phyloP scores from a whole-genome alignment of 2,113 vertebrate genomes.

The Fulica atra region DNA sequence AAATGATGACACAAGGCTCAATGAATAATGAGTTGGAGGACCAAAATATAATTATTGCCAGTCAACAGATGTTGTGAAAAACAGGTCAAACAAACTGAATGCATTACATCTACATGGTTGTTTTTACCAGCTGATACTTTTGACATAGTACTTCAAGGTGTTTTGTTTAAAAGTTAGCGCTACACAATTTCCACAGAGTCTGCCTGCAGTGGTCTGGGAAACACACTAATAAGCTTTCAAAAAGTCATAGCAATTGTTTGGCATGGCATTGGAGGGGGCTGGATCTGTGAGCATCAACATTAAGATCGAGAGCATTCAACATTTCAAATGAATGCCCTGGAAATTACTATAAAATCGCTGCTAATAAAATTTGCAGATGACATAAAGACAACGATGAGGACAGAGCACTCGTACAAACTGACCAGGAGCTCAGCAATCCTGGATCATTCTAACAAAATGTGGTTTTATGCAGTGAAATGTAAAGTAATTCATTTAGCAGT shows the following conservation, averaged over 20 bases:
- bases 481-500: conserved; percentile 17
- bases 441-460: background rate
- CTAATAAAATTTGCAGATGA: background rate
- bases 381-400: background rate
- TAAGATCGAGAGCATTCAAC: background rate
- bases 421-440: background rate
- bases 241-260: background rate
- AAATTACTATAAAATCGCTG: background rate
- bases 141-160: background rate
- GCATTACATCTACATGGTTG: background rate
- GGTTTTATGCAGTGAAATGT: background rate
- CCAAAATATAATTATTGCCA: background rate
- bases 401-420: background rate
- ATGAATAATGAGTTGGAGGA: background rate
- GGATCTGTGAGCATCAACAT: background rate
- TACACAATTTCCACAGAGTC: background rate
- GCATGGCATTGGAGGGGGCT: background rate
- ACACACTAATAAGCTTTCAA: background rate
- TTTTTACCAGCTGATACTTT: background rate
- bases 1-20: background rate
- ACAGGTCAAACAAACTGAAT: background rate
- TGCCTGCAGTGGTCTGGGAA: background rate
- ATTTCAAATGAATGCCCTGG: background rate
- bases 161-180: background rate
- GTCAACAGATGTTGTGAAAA: background rate